Conservation (phyloP, 2,113 vertebrate species). For the Apistogramma diplotaenia region DNA sequence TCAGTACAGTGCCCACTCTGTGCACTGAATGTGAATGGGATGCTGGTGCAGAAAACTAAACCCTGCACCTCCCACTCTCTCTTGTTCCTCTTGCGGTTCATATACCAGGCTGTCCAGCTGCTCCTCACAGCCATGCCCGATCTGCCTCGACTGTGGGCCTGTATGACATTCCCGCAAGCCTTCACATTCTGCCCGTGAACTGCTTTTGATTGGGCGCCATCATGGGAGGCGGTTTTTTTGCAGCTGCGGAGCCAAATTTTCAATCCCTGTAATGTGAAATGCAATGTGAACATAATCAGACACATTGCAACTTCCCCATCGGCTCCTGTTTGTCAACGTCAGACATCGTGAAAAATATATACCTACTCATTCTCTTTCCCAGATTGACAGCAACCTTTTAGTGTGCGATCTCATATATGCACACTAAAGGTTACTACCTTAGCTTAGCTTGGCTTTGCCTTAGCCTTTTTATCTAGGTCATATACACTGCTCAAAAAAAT, state of each 20-base stretch:
- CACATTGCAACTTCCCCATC: neutral
- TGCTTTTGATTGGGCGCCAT: neutral
- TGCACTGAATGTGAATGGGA: constrained; percentile 63
- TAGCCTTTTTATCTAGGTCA: neutral
- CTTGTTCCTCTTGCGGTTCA: neutral
- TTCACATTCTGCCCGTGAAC: neutral
- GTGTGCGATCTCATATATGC: neutral
- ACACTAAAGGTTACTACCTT: neutral
- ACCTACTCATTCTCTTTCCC: neutral
- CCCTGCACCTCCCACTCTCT: constrained; percentile 10
- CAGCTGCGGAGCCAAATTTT: neutral
- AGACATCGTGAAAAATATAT: neutral
- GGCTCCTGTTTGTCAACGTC: neutral
- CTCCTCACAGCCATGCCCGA: neutral
- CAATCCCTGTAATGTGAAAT: neutral
- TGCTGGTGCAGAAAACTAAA: constrained; percentile 44
- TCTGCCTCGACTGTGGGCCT: neutral
- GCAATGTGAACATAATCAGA: neutral
- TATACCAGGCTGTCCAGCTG: neutral
- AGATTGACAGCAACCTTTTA: too few relatives aligned
- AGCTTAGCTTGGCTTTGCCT: neutral
- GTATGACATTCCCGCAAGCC: neutral
- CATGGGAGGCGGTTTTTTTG: neutral
- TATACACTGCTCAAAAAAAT: too few relatives aligned
- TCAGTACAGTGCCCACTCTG: constrained; percentile 56